phyloP scores from a whole-genome alignment of 1,140 invertebrate genomes.

The Ceratina calcarata region DNA sequence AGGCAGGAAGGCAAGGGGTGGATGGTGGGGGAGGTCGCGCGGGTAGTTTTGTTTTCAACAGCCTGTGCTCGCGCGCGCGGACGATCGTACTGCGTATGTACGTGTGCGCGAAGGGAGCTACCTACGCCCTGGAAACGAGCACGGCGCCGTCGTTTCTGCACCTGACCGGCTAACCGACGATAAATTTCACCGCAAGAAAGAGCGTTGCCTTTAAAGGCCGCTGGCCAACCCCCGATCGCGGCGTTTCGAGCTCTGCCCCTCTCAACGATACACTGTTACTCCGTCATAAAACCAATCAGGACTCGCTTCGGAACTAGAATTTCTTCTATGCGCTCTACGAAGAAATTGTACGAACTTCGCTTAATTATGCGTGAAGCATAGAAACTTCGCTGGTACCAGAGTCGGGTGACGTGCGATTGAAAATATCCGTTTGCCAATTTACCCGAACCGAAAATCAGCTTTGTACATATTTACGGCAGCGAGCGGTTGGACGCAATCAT shows the following conservation, averaged over 20 bases:
- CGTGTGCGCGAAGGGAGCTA: slow-evolving; percentile 43
- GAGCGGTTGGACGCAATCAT: too few species aligned
- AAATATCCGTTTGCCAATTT: too few species aligned
- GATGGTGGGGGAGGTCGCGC: not conserved
- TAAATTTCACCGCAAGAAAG: slow-evolving; percentile 44
- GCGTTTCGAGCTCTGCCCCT: not conserved
- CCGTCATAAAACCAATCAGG: too few species aligned
- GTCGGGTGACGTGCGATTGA: too few species aligned
- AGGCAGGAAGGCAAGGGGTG: not conserved
- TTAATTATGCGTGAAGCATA: too few species aligned
- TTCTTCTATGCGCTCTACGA: too few species aligned
- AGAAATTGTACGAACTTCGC: too few species aligned
- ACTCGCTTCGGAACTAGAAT: too few species aligned
- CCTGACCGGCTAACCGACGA: slow-evolving; percentile 35
- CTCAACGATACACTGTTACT: not conserved
- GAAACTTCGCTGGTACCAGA: too few species aligned
- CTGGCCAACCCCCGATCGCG: not conserved
- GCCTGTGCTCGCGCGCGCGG: not conserved
- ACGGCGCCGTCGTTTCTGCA: slow-evolving; percentile 33
- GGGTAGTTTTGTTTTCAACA: slow-evolving; percentile 41
- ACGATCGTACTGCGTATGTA: not conserved
- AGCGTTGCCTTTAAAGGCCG: slow-evolving; percentile 36
- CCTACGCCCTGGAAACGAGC: slow-evolving; percentile 27
- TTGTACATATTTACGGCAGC: too few species aligned
- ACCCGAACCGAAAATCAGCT: too few species aligned